Base-by-base conservation (phyloP, 30 jellyfish, hydroid and myxozoan species). In the Haliclystus octoradiatus region DNA sequence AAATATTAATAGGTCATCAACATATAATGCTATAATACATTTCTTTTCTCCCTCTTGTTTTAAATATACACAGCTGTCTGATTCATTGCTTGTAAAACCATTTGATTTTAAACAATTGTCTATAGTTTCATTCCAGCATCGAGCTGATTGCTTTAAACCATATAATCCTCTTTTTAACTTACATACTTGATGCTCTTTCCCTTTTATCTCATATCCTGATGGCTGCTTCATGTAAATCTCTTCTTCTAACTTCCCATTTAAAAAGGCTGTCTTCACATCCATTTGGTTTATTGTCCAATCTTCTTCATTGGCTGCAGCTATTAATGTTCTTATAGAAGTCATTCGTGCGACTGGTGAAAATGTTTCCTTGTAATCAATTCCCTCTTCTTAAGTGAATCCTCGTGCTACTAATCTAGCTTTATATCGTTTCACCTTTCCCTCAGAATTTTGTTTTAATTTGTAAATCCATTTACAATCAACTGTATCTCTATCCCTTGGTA, bases 91-190 rank as follows among this genome's bases (percentile, higher is more conserved):
- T 33, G 52, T 66, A 66, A 29, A 76, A 40, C 80, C 81, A 53
- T 28, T 50, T 52, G 72, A 66, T 65, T 76, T 76, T 33, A 76
- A 73, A 80, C 66, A 76, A 40, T 49, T 57, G 79, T 76, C 89
- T 24, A 74, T 74, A 24, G 71, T 74, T 19, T 61, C 9, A 57
- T 76, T 76, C 80, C 89, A 76, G 52, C 89, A 76, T 13, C 75
- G 73, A 0, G 81, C 89, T 31, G 89, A 74, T 76, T 76, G 81
- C 49, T 76, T 76, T 51, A 68, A 68, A 50, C 89, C 89, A 51
- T 76, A 76, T 1, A 76, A 65, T 32, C 89, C 67, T 76, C 33
- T 76, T 50, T 30, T 26, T 62, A 76, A 53, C 69, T 76, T 76
- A 47, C 89, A 76, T 25, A 68, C 89, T 29, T 66, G 65, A 27